Percentiles rank a stretch among this genome's conserved stretches.
phyloP scores from a whole-genome alignment of 2,888 invertebrate genomes.

The Craniophora ligustri region DNA sequence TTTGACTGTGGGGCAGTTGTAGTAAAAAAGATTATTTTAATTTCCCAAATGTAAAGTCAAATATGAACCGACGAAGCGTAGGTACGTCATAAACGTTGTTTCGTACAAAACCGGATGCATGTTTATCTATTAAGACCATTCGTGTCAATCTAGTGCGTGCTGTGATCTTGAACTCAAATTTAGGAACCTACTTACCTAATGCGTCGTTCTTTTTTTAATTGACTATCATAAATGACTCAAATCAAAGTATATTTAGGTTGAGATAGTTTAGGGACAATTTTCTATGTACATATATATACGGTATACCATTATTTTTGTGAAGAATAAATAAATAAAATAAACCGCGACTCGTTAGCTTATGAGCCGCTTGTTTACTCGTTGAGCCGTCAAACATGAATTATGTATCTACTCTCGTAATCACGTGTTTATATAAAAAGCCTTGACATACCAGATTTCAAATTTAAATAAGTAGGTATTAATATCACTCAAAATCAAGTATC shows the following conservation, averaged over 20 bases:
- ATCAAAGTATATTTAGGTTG: not conserved
- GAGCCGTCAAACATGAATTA: no score
- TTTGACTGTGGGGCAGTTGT: no score
- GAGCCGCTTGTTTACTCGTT: no score
- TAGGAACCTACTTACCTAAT: not conserved
- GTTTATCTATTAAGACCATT: constrained; percentile 58
- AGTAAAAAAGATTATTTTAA: no score
- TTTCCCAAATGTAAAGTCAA: constrained; percentile 4
- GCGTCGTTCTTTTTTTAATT: constrained; percentile 11
- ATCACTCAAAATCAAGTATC: not conserved
- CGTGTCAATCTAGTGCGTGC: constrained; percentile 49
- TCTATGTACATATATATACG: no score
- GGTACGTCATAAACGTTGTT: constrained; percentile 8
- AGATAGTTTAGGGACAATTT: no score
- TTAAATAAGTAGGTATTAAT: no score
- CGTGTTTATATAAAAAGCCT: not conserved
- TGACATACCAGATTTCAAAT: not conserved
- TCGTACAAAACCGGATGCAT: constrained; percentile 65
- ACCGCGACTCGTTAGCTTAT: no score
- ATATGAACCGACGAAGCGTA: constrained; percentile 1
- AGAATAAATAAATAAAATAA: no score
- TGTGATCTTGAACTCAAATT: constrained; percentile 65
- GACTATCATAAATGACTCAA: constrained; percentile 4
- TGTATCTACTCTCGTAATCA: no score
- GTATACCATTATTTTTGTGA: no score